These are phyloP conservation scores for Aphelinus atriplicis DNA, from an alignment of 1,140 invertebrate genomes.

Conservation along the genomic window DNA sequence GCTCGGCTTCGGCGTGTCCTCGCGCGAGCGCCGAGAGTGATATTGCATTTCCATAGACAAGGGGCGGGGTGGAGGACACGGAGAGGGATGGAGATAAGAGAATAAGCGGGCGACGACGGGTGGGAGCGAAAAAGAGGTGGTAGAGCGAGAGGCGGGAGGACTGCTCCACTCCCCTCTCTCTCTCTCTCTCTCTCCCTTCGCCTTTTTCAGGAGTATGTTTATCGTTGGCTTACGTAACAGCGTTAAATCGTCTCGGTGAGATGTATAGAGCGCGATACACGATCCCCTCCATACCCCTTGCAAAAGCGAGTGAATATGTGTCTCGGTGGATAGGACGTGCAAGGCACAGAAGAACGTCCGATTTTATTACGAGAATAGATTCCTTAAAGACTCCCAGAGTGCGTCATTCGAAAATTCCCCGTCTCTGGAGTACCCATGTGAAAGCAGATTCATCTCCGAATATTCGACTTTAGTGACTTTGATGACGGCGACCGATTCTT, in stretches of 20 bases:
- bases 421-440: too few species aligned
- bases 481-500: too few species aligned
- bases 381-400: too few species aligned
- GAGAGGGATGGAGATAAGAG: not conserved
- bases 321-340: too few species aligned
- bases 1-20: too few species aligned
- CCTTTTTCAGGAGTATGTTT: slow-evolving; percentile 37
- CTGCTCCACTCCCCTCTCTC: not conserved
- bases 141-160: not conserved
- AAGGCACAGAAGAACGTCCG: too few species aligned
- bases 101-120: not conserved
- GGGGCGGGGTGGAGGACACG: not conserved
- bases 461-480: too few species aligned
- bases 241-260: slow-evolving; percentile 36
- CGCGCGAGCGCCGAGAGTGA: not conserved
- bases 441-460: too few species aligned
- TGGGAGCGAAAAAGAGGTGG: not conserved
- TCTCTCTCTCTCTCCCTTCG: not conserved
- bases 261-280: slow-evolving; percentile 14
- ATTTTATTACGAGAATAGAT: too few species aligned
- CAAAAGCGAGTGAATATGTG: not conserved
- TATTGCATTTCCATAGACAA: slow-evolving; percentile 43
- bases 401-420: too few species aligned
- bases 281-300: slow-evolving; percentile 27
- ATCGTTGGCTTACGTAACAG: slow-evolving; percentile 43